Evolutionary conservation across 2,797 vertebrate genomes (phyloP).

Genomic region (Sphaeramia orbicularis): DNA sequence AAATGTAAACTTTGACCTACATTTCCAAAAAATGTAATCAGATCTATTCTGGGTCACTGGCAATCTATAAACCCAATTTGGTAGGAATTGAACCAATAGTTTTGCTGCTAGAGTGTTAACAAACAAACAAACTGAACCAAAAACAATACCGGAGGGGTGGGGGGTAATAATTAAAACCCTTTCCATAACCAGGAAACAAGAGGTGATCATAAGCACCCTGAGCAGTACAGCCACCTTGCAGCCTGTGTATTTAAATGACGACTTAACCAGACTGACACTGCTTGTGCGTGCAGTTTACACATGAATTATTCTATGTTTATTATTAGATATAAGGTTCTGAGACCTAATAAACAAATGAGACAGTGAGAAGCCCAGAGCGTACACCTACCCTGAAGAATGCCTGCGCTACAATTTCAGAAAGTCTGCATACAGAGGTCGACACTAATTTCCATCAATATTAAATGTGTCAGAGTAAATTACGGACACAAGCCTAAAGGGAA

Average conservation of each 20-base stretch:
- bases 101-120: too few species aligned
- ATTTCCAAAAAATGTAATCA: too few species aligned
- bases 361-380: background rate
- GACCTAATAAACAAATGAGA: conserved; percentile 46
- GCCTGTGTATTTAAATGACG: conserved; percentile 20
- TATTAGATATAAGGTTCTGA: conserved; percentile 38
- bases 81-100: too few species aligned
- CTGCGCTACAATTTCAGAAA: conserved; percentile 46
- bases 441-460: conserved; percentile 70
- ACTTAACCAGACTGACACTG: conserved; percentile 32
- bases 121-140: too few species aligned
- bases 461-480: conserved; percentile 62
- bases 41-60: too few species aligned
- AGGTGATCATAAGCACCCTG: background rate
- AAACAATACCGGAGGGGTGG: too few species aligned
- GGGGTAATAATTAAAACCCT: too few species aligned
- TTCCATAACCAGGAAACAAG: background rate
- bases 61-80: too few species aligned
- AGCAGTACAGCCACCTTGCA: background rate
- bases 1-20: too few species aligned
- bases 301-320: conserved; percentile 38
- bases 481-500: conserved; percentile 38
- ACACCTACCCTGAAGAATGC: conserved; percentile 33
- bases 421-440: conserved; percentile 22
- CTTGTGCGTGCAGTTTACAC: conserved; percentile 22